Percentiles rank a stretch among this genome's conserved stretches.
phyloP scores from a whole-genome alignment of 30 jellyfish, hydroid and myxozoan species.

The Chironex yamaguchii region DNA sequence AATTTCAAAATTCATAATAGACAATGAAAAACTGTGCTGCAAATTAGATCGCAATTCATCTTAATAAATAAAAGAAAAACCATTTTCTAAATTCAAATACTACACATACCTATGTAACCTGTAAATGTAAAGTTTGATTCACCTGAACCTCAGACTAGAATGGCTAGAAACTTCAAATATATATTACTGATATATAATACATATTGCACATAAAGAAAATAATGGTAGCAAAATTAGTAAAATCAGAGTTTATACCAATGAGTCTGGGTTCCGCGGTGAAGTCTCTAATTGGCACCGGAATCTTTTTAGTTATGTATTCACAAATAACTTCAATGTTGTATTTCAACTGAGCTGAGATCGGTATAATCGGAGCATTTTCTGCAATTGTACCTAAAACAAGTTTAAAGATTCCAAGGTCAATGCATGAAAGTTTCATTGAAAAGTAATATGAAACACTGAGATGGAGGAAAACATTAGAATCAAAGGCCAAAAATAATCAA shows the following conservation, averaged over 20 bases:
- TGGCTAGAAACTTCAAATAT: neutral
- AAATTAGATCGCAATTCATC: too few relatives aligned
- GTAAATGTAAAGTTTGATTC: too few relatives aligned
- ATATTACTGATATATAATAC: too few relatives aligned
- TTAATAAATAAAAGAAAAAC: too few relatives aligned
- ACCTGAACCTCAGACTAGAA: neutral
- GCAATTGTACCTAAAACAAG: conserved; percentile 91
- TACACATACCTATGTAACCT: too few relatives aligned
- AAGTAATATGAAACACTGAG: too few relatives aligned
- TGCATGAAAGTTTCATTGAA: too few relatives aligned
- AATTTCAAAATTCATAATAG: too few relatives aligned
- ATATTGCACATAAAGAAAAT: neutral
- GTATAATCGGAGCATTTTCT: conserved; percentile 97
- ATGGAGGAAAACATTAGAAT: neutral
- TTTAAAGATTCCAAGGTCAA: neutral
- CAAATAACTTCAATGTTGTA: conserved; percentile 98
- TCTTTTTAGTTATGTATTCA: conserved; percentile 93
- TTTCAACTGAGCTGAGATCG: conserved; percentile 97
- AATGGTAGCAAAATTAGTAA: too few relatives aligned
- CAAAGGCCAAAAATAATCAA: neutral
- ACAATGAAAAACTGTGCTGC: too few relatives aligned
- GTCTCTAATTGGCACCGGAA: conserved; percentile 98
- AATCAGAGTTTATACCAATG: conserved; percentile 68
- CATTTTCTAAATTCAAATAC: too few relatives aligned
- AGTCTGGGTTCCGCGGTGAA: conserved; percentile 97